phyloP scores from a whole-genome alignment of 2,113 vertebrate species.

The Salvelinus fontinalis region DNA sequence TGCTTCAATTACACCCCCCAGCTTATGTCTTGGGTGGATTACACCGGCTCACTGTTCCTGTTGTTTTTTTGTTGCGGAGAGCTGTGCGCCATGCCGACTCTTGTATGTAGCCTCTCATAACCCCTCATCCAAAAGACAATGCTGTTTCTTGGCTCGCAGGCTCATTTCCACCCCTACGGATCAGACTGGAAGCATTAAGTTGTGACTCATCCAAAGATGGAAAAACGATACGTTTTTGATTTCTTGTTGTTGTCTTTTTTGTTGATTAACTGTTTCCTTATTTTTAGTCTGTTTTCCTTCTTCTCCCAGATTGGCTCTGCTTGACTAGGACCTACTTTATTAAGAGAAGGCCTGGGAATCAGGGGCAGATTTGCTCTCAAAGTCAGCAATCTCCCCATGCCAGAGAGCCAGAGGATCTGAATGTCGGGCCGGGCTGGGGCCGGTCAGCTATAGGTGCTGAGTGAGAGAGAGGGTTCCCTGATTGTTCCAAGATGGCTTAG shows the following conservation, averaged over 20 bases:
- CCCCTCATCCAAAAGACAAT: conserved; percentile 61
- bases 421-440: no score
- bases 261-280: conserved; percentile 44
- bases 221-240: conserved; percentile 62
- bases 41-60: conserved; percentile 47
- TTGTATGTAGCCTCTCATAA: conserved; percentile 61
- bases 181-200: conserved; percentile 35
- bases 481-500: no score
- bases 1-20: conserved; percentile 71
- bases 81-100: conserved; percentile 45
- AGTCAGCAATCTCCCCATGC: conserved; percentile 60
- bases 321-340: conserved; percentile 73
- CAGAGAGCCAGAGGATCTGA: no score
- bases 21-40: conserved; percentile 71
- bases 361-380: conserved; percentile 60
- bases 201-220: conserved; percentile 57
- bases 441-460: no score
- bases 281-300: conserved; percentile 62
- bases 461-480: conserved; percentile 12
- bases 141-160: conserved; percentile 50
- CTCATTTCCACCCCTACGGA: conserved; percentile 49
- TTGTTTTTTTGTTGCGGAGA: conserved; percentile 47
- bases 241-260: conserved; percentile 45
- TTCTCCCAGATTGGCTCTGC: conserved; percentile 57
- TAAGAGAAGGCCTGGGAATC: conserved; percentile 59